Percentiles rank a stretch among this genome's conserved stretches.
Evolutionary conservation across 2,888 invertebrate genomes (phyloP).

Genomic region (Cosmia trapezina): DNA sequence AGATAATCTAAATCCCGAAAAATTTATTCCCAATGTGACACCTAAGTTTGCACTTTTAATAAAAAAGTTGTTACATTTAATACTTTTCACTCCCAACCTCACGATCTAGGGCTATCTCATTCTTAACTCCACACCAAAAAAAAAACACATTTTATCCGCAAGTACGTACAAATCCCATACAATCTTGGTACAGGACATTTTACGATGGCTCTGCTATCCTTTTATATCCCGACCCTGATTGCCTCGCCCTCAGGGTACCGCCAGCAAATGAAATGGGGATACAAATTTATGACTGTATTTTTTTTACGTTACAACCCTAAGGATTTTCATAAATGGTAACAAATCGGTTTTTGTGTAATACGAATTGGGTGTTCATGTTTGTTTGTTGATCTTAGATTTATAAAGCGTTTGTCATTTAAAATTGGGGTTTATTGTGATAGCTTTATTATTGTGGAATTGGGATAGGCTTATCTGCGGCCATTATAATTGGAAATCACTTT

Average conservation of each 20-base stretch:
- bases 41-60: neutral
- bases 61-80: neutral
- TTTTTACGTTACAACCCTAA: conserved; percentile 69
- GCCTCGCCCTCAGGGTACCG: conserved; percentile 78
- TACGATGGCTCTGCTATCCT: conserved; percentile 84
- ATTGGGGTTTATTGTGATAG: conserved; percentile 5
- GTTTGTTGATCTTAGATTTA: conserved; percentile 52
- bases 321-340: conserved; percentile 73
- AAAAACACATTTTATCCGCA: conserved; percentile 65
- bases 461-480: neutral
- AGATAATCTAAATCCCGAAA: neutral
- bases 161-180: conserved; percentile 82
- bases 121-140: conserved; percentile 56
- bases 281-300: conserved; percentile 77
- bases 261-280: conserved; percentile 76
- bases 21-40: neutral
- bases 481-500: conserved; percentile 14
- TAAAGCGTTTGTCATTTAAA: conserved; percentile 41
- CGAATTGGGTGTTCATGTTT: conserved; percentile 53
- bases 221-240: conserved; percentile 87
- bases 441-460: conserved; percentile 20
- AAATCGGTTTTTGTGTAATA: conserved; percentile 66
- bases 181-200: conserved; percentile 85
- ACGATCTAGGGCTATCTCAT: conserved; percentile 42
- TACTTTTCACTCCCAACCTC: conserved; percentile 1